Evolutionary conservation across 2,113 vertebrate genomes (phyloP).

Genomic region (Myotis lucifugus): DNA sequence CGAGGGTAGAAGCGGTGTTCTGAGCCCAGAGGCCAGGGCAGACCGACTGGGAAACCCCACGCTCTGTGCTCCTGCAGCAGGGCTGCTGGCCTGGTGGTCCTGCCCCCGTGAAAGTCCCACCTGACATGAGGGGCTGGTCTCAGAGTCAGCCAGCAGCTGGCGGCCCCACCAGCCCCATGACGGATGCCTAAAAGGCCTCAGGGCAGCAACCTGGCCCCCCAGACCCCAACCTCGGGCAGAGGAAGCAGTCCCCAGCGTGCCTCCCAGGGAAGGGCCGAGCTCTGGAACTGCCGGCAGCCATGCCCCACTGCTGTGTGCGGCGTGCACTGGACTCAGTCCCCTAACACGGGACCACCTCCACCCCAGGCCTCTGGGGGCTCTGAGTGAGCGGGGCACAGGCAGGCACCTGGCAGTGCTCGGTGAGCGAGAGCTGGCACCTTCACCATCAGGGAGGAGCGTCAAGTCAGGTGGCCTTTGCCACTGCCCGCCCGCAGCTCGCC

Average conservation of each 20-base stretch:
- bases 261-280: neutral
- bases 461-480: rapidly evolving
- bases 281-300: rapidly evolving
- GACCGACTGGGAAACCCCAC: neutral
- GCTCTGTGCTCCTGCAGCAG: neutral
- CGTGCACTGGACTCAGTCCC: neutral
- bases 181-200: neutral
- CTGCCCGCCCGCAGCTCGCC: rapidly evolving
- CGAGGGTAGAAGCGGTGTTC: neutral
- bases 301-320: neutral
- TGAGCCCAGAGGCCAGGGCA: neutral
- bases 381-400: neutral
- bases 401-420: neutral
- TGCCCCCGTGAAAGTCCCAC: neutral
- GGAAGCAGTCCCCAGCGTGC: neutral
- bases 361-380: neutral
- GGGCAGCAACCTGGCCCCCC: neutral
- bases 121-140: neutral
- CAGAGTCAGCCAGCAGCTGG: neutral
- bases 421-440: no score
- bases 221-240: neutral
- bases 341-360: neutral
- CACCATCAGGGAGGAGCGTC: rapidly evolving
- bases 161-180: neutral
- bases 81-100: rapidly evolving